Evolutionary conservation across 1,140 invertebrate species (phyloP).

Genomic region (Rhagoletis pomonella): DNA sequence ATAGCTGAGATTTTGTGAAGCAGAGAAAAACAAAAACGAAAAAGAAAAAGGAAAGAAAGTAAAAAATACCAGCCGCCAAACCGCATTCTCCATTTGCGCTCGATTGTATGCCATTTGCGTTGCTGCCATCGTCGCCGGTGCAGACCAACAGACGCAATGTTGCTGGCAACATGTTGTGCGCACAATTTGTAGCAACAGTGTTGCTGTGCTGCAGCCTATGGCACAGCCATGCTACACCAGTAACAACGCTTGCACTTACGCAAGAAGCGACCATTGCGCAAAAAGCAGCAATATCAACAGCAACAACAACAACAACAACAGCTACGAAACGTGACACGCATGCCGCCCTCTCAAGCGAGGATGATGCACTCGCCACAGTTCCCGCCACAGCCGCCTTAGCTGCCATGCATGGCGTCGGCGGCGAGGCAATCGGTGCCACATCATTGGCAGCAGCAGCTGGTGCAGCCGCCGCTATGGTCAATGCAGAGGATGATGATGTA

Average conservation of each 20-base stretch:
- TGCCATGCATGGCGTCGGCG: conserved; percentile 53
- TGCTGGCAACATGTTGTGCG: conserved; percentile 44
- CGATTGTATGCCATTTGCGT: background rate
- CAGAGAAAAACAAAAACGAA: background rate
- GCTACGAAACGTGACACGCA: background rate
- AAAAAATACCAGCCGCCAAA: background rate
- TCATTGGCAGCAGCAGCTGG: conserved; percentile 61
- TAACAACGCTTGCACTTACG: background rate
- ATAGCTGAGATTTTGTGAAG: background rate
- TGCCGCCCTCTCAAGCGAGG: background rate
- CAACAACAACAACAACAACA: conserved; percentile 6
- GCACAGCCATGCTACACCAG: background rate
- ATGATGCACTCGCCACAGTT: conserved; percentile 10
- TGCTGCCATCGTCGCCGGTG: background rate
- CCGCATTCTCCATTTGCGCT: background rate
- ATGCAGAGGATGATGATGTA: background rate
- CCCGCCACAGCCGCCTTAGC: conserved; percentile 48
- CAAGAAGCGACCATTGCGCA: background rate
- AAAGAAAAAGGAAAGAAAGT: background rate
- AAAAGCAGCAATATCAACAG: background rate
- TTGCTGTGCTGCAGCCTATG: conserved; percentile 24
- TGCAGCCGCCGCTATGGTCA: conserved; percentile 56
- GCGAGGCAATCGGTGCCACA: conserved; percentile 61
- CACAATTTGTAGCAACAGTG: conserved; percentile 25
- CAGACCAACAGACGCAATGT: conserved; percentile 21